Evolutionary conservation across 1,140 invertebrate species (phyloP).

Genomic region (Ephestia elutella): DNA sequence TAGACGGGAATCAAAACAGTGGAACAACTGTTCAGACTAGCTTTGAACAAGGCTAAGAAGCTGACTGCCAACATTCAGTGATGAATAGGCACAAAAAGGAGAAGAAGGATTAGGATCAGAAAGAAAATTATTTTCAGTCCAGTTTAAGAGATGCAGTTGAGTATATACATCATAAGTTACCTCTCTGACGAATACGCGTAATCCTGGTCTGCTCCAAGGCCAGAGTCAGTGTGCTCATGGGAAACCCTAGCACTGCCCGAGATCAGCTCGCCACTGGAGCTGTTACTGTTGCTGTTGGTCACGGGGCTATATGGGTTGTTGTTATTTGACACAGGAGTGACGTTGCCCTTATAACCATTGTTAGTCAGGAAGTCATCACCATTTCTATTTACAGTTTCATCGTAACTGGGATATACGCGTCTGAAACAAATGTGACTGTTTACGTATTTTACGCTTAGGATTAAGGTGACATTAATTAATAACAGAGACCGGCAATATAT

Average conservation of each 20-base stretch:
- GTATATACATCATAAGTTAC: constrained; percentile 33
- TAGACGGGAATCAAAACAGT: too few species aligned
- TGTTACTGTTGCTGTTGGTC: constrained; percentile 70
- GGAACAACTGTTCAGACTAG: too few species aligned
- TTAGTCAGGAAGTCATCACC: constrained; percentile 60
- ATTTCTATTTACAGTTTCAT: constrained; percentile 42
- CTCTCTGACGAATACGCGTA: constrained; percentile 78
- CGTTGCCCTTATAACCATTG: constrained; percentile 53
- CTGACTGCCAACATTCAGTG: too few species aligned
- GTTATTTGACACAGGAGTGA: constrained; percentile 49
- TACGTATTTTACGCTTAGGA: too few species aligned
- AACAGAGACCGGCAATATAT: too few species aligned
- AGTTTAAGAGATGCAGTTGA: too few species aligned
- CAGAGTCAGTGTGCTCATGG: constrained; percentile 81
- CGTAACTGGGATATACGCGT: constrained; percentile 58
- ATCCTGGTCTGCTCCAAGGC: constrained; percentile 80
- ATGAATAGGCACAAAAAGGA: too few species aligned
- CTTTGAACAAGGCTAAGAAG: too few species aligned
- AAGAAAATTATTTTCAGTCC: too few species aligned
- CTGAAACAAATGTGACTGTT: constrained; percentile 33
- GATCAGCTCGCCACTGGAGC: constrained; percentile 70
- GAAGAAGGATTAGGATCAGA: too few species aligned
- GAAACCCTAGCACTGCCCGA: constrained; percentile 75
- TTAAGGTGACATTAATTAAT: too few species aligned
- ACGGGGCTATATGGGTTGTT: constrained; percentile 64